phyloP scores from a whole-genome alignment of 2,113 vertebrate species.

The Catharus minimus region DNA sequence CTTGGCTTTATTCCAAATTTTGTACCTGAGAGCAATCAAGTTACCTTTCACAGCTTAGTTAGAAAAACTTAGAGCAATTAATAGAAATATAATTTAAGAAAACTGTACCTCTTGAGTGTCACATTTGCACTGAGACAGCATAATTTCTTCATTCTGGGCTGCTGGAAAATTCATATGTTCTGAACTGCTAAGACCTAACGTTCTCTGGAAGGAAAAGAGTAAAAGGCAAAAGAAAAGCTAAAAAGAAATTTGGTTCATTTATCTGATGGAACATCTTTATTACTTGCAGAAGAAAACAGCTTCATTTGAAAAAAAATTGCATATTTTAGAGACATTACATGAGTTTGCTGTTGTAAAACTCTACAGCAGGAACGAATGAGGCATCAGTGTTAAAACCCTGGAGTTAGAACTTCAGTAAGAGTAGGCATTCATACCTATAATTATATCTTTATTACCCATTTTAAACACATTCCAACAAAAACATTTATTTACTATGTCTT shows the following conservation, averaged over 20 bases:
- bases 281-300: background rate
- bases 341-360: background rate
- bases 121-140: constrained; percentile 73
- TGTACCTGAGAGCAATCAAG: background rate
- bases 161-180: constrained; percentile 54
- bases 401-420: background rate
- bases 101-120: constrained; percentile 70
- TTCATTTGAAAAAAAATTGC: background rate
- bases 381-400: background rate
- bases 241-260: background rate
- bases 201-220: constrained; percentile 41
- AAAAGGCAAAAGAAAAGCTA: background rate
- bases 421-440: background rate
- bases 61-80: background rate
- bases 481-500: background rate
- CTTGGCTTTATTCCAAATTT: constrained; percentile 7
- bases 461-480: background rate
- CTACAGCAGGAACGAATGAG: background rate
- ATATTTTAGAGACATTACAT: background rate
- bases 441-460: background rate
- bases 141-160: constrained; percentile 66
- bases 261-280: background rate
- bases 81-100: constrained; percentile 4
- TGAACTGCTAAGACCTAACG: constrained; percentile 38
- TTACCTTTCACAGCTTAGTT: background rate